phyloP scores from a whole-genome alignment of 2,113 vertebrate species.

The Genyomyrus donnyi region DNA sequence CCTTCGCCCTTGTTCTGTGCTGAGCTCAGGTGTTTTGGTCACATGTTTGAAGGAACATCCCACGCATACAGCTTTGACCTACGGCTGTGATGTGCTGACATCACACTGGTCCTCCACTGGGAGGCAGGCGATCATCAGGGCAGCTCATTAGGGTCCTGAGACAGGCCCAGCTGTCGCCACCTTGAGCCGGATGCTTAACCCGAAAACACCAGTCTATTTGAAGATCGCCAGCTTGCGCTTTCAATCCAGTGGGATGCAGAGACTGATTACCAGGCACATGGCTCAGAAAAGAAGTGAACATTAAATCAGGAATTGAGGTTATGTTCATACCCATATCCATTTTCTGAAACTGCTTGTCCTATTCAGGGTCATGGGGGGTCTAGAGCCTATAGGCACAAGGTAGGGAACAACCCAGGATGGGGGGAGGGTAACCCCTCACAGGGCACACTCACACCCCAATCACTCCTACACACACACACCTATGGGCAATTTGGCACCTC shows the following conservation, averaged over 20 bases:
- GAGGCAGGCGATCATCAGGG: too few species aligned
- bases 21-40: background rate
- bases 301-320: background rate
- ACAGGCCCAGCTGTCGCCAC: background rate
- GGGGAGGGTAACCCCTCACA: too few species aligned
- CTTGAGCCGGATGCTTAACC: background rate
- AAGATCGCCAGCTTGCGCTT: background rate
- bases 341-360: too few species aligned
- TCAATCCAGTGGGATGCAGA: background rate
- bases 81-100: background rate
- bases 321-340: background rate
- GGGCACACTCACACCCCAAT: too few species aligned
- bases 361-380: too few species aligned
- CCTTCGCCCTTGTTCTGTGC: background rate
- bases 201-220: background rate
- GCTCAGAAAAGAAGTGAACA: background rate
- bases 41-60: background rate
- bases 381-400: too few species aligned
- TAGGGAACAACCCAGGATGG: too few species aligned
- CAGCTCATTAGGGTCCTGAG: background rate
- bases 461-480: too few species aligned
- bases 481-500: too few species aligned
- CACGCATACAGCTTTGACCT: background rate
- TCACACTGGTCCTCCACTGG: background rate
- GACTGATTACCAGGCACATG: background rate